Evolutionary conservation across 2,113 vertebrate species (phyloP).

Genomic region (Podarcis raffonei): DNA sequence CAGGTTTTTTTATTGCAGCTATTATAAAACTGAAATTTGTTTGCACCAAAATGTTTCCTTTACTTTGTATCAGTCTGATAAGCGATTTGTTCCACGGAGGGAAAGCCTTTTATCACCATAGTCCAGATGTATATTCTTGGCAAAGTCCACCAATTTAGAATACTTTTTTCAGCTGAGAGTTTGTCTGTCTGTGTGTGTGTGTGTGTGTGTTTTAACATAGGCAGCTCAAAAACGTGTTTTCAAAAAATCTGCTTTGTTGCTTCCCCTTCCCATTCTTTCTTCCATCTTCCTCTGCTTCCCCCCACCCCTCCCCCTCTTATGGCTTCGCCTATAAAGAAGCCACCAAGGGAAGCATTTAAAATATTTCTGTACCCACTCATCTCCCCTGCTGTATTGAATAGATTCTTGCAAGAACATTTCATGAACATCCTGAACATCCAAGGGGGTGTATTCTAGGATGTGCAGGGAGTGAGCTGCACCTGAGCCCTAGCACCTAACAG

Average conservation of each 20-base stretch:
- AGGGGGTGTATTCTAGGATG: no score
- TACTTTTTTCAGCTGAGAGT: constrained; percentile 60
- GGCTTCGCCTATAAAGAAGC: not conserved
- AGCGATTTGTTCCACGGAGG: constrained; percentile 61
- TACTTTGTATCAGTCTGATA: constrained; percentile 63
- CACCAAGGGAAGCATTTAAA: not conserved
- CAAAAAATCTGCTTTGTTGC: constrained; percentile 24
- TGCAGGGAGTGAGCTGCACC: no score
- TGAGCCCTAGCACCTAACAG: no score
- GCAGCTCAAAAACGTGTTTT: constrained; percentile 19
- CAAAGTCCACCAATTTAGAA: constrained; percentile 59
- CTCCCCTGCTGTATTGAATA: not conserved
- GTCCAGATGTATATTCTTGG: constrained; percentile 66
- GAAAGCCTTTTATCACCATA: constrained; percentile 61
- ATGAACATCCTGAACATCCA: not conserved
- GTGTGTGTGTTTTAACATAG: constrained; percentile 37
- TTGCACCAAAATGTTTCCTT: constrained; percentile 67
- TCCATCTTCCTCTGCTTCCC: not conserved
- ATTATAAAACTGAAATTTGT: constrained; percentile 56
- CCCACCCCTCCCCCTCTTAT: not conserved
- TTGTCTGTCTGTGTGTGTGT: constrained; percentile 38
- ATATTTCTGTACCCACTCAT: not conserved
- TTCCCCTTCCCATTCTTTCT: constrained; percentile 26
- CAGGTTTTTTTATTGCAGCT: constrained; percentile 41
- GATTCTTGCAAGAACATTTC: not conserved